phyloP scores from a whole-genome alignment of 2,888 invertebrate genomes.

The Netelia virgata region DNA sequence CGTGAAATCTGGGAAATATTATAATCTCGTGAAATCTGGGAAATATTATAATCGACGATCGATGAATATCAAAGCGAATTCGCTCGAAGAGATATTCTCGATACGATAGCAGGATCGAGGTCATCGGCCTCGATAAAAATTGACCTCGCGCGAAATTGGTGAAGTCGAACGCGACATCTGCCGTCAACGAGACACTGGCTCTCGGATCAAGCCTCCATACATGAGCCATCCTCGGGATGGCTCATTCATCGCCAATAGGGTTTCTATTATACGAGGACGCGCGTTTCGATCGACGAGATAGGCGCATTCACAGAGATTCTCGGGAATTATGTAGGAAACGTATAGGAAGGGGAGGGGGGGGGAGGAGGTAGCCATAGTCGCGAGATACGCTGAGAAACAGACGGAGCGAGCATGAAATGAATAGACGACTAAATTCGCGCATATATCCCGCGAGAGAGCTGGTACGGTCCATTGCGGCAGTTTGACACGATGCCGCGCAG shows the following conservation, averaged over 20 bases:
- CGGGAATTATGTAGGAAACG: constrained; percentile 20
- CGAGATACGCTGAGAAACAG: constrained; percentile 40
- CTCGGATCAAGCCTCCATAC: not conserved
- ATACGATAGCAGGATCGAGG: too few relatives aligned
- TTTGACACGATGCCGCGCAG: constrained; percentile 28
- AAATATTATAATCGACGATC: too few relatives aligned
- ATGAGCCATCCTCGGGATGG: not conserved
- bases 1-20: not conserved
- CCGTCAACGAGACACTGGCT: too few relatives aligned
- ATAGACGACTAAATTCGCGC: constrained; percentile 59
- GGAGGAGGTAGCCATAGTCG: constrained; percentile 5
- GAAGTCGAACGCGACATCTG: too few relatives aligned
- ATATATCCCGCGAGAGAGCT: constrained; percentile 39
- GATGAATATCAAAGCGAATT: too few relatives aligned
- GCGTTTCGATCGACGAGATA: constrained; percentile 42
- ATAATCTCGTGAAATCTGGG: not conserved
- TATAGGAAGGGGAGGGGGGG: not conserved
- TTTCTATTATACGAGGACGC: constrained; percentile 11
- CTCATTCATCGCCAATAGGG: not conserved
- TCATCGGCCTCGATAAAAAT: too few relatives aligned
- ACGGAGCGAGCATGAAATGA: constrained; percentile 47
- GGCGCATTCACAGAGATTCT: constrained; percentile 20
- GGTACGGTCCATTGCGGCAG: not conserved
- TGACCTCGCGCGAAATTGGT: too few relatives aligned
- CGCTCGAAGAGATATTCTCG: too few relatives aligned